Evolutionary conservation across 2,888 invertebrate genomes (phyloP).

Genomic region (Drosophila bunnanda): DNA sequence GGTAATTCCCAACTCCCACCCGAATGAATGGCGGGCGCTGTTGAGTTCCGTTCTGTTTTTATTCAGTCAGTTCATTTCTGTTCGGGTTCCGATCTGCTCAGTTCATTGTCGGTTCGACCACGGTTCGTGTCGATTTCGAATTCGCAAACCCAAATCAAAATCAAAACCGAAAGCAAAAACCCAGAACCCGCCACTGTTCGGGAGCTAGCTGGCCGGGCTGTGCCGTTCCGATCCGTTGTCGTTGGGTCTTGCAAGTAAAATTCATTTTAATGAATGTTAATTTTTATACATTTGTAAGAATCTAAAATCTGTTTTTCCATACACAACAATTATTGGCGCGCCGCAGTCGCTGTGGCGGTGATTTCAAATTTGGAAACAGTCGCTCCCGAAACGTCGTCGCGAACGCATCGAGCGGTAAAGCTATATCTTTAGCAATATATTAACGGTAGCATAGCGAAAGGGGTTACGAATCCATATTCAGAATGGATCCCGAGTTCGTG

Average conservation of each 20-base stretch:
- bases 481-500: conserved; percentile 72
- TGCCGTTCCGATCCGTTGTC: conserved; percentile 36
- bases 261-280: conserved; percentile 79
- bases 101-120: conserved; percentile 30
- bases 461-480: neutral
- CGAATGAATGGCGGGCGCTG: conserved; percentile 58
- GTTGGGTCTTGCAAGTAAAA: conserved; percentile 59
- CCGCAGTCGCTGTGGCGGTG: conserved; percentile 23
- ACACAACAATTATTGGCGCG: conserved; percentile 57
- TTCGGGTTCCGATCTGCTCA: conserved; percentile 36
- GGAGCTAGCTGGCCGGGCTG: conserved; percentile 38
- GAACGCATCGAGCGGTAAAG: conserved; percentile 27
- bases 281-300: conserved; percentile 79
- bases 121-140: conserved; percentile 51
- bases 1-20: conserved; percentile 67
- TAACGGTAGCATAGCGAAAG: conserved; percentile 9
- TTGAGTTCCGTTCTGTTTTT: conserved; percentile 46
- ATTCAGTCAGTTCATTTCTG: conserved; percentile 40
- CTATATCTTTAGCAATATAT: conserved; percentile 1
- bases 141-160: conserved; percentile 33
- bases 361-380: conserved; percentile 47
- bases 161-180: conserved; percentile 16
- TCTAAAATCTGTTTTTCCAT: conserved; percentile 54
- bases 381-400: conserved; percentile 37
- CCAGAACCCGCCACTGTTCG: conserved; percentile 34